Base-by-base conservation (phyloP, 2,797 vertebrate genomes). In the Typhlichthys subterraneus region DNA sequence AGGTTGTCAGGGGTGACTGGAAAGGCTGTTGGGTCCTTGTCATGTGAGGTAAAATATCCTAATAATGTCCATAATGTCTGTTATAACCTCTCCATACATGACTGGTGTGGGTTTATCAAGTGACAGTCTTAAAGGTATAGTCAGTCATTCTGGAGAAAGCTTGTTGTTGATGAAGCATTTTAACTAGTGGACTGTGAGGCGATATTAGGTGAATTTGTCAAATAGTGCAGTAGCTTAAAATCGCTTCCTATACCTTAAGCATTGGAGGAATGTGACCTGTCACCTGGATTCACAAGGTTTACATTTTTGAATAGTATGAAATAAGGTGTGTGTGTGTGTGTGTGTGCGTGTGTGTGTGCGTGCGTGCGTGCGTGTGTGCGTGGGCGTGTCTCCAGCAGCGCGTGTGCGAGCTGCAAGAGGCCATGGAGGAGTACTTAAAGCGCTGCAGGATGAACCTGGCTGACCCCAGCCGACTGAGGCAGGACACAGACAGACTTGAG, bases 391-490 rank as follows among this genome's bases (percentile, higher is more conserved):
- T 70, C 12, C 49, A 72, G 64, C 77, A 88, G 73, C 81, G 70
- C 63, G 73, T 87, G 11, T 69, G 55, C 60, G 88, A 90, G 76
- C 88, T 91, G 6, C 87, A 88, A 77, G 85, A 88, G 63, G 60
- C 87, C 59, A 88, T 90, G 82, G 91, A 91, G 81, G 91, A 92
- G 74, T 90, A 89, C 69, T 76, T 92, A 73, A 92, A 92, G 64
- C 87, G 91, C 59, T 85, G 80, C 4, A 67, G 79, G 62, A 87
- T 92, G 63, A 85, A 86, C 77, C 69, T 90, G 69, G 79, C 15
- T 0, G 78, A 90, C 61, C 80, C 67, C 60, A 60, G 11, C 60
- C 75, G 45, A 56, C 68, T 91, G 59, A 74, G 76, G 23, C 85
- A 89, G 68, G 91, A 92, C 72, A 76, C 80, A 0, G 2, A 73